Evolutionary conservation across 92 coral and sea anemone genomes (phyloP).

Genomic region (Zoanthus solanderi): DNA sequence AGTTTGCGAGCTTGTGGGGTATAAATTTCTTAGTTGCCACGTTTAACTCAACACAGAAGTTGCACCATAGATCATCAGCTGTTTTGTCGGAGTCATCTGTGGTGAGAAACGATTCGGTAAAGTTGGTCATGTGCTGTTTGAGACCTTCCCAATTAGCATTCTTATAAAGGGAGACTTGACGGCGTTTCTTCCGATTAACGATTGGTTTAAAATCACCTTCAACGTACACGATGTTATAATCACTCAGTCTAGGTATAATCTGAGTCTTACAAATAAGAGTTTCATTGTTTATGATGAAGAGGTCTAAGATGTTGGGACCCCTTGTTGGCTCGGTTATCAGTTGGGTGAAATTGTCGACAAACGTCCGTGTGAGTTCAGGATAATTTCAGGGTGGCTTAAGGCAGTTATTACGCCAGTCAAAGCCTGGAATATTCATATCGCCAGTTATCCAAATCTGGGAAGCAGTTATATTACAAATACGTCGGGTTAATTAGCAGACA

Average conservation of each 20-base stretch:
- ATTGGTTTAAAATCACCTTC: constrained; percentile 14
- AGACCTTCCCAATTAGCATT: constrained; percentile 56
- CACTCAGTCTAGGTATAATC: no score
- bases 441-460: constrained; percentile 48
- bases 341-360: constrained; percentile 38
- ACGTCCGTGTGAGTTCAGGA: constrained; percentile 48
- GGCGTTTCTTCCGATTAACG: constrained; percentile 18
- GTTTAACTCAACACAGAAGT: background rate
- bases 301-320: no score
- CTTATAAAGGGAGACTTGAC: constrained; percentile 2
- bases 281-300: no score
- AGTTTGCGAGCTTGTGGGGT: no score
- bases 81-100: constrained; percentile 14
- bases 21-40: constrained; percentile 12
- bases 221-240: no score
- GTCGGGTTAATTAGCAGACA: no score
- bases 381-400: background rate
- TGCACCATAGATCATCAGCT: background rate
- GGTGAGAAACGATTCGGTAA: constrained; percentile 35
- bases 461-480: background rate
- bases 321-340: no score
- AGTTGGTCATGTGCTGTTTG: constrained; percentile 29
- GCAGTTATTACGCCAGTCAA: no score
- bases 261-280: no score
- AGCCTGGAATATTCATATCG: background rate